Percentiles rank a stretch among this genome's conserved stretches.
Conservation (phyloP, 2,113 vertebrate species). For the Ivindomyrus marchei region DNA sequence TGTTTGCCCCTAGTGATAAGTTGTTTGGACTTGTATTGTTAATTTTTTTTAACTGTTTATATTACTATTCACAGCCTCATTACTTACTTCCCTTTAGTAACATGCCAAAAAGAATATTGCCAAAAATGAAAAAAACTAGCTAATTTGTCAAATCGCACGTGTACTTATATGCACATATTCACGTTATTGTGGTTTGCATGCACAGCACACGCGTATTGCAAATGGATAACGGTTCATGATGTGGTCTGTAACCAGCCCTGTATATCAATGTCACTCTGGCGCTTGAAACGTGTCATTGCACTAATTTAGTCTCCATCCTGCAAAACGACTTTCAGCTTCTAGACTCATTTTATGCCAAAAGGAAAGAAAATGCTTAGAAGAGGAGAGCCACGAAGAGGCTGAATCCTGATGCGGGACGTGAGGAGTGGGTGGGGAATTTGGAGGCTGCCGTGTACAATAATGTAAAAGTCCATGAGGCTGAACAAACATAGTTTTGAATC, state of each 20-base stretch:
- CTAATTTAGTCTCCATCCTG: constrained; percentile 42
- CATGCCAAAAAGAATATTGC: neutral
- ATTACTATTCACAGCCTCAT: neutral
- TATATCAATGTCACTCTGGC: constrained; percentile 36
- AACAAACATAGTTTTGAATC: constrained; percentile 6
- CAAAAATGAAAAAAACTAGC: neutral
- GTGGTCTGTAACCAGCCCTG: constrained; percentile 27
- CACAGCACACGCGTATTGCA: neutral
- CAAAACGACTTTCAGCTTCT: constrained; percentile 29
- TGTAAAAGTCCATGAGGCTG: constrained; percentile 20
- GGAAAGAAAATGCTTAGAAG: constrained; percentile 29
- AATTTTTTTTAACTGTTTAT: neutral
- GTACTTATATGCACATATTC: neutral
- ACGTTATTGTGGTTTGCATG: neutral
- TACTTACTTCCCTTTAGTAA: neutral
- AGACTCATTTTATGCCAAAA: constrained; percentile 34
- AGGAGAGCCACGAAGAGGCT: constrained; percentile 22
- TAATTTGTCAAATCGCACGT: neutral
- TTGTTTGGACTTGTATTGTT: neutral
- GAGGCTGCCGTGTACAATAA: constrained; percentile 31
- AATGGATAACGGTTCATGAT: constrained; percentile 23
- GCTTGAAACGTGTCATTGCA: constrained; percentile 42
- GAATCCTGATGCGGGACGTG: constrained; percentile 19
- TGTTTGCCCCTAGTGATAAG: neutral
- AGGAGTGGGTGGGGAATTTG: neutral